Percentiles rank a stretch among this genome's conserved stretches.
Evolutionary conservation across 2,113 vertebrate genomes (phyloP).

Genomic region (Larimichthys crocea): DNA sequence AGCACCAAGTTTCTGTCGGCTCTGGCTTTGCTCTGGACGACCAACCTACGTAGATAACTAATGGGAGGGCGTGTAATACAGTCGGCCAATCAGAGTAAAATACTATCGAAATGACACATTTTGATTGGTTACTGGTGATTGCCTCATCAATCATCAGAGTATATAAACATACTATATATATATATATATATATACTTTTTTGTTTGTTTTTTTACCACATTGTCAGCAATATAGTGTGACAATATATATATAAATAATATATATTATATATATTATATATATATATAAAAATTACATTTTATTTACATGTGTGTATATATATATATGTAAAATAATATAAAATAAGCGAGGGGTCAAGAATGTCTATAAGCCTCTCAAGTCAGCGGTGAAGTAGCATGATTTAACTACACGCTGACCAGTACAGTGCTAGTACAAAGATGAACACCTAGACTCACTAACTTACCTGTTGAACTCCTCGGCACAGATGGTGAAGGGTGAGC

Average conservation of each 20-base stretch:
- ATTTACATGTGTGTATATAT: no score
- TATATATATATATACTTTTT: no score
- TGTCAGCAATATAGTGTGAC: no score
- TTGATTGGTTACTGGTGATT: constrained; percentile 42
- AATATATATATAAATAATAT: no score
- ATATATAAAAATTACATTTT: not conserved
- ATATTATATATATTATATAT: no score
- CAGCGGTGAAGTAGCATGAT: not conserved
- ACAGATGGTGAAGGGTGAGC: not conserved
- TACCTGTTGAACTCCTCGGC: not conserved
- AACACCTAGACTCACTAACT: not conserved
- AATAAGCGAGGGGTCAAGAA: not conserved
- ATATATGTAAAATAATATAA: no score
- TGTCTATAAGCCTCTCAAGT: not conserved
- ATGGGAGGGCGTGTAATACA: not conserved
- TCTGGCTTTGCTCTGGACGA: not conserved
- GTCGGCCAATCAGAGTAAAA: constrained; percentile 50
- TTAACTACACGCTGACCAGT: not conserved
- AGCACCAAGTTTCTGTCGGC: not conserved
- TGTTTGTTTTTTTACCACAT: no score
- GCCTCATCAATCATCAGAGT: no score
- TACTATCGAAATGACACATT: accelerated
- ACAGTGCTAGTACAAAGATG: not conserved
- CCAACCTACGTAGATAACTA: accelerated
- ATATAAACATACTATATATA: no score